A percentile compares a stretch with the other conserved stretches of the same genome.
Evolutionary conservation across 1,140 invertebrate genomes (phyloP).

Genomic region (Drosophila orosa): DNA sequence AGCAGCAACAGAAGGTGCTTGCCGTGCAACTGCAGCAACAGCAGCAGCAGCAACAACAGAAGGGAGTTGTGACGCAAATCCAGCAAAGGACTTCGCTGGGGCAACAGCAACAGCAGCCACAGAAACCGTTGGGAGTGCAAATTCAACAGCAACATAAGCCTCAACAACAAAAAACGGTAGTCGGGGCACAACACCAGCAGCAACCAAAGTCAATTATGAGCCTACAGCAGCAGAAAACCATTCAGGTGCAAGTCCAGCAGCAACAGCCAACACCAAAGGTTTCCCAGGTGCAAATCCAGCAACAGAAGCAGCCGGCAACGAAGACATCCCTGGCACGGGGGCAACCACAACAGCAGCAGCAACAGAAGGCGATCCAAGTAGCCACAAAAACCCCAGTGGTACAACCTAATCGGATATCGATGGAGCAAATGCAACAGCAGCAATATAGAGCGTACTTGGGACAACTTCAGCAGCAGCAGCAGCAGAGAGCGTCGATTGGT

Average conservation of each 20-base stretch:
- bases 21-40: constrained; percentile 1
- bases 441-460: constrained; percentile 4
- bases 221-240: background rate
- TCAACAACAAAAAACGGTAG: background rate
- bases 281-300: constrained; percentile 3
- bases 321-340: background rate
- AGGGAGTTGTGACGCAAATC: background rate
- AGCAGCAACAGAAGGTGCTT: constrained; percentile 24
- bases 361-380: background rate
- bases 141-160: constrained; percentile 8
- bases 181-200: constrained; percentile 11
- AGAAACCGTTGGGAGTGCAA: background rate
- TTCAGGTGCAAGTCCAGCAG: constrained; percentile 1
- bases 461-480: constrained; percentile 16
- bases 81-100: constrained; percentile 3
- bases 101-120: constrained; percentile 19
- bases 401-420: background rate
- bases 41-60: constrained; percentile 9
- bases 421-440: constrained; percentile 14
- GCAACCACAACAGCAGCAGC: constrained; percentile 6
- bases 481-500: background rate
- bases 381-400: background rate
- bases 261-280: background rate
- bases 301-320: constrained; percentile 1
- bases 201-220: constrained; percentile 2